Percentiles rank a stretch among this genome's conserved stretches.
Evolutionary conservation across 2,888 invertebrate species (phyloP).

Genomic region (Drosophila neonasuta): DNA sequence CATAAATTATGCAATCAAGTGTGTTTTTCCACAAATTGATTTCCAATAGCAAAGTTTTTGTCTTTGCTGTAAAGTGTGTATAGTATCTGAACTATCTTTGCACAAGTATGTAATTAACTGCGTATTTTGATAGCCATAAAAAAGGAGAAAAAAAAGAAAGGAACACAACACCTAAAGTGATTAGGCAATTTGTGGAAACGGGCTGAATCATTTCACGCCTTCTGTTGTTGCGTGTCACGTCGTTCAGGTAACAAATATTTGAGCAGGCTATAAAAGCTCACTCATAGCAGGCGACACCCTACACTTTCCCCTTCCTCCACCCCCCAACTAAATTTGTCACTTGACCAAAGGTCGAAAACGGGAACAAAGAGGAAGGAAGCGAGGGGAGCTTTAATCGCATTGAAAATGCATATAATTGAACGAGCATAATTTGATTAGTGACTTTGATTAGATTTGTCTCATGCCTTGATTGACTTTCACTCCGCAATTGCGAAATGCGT

Average conservation of each 20-base stretch:
- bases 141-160: no score
- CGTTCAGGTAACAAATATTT: slow-evolving; percentile 43
- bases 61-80: neutral
- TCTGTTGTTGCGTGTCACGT: slow-evolving; percentile 52
- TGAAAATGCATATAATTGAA: slow-evolving; percentile 3
- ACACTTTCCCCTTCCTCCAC: neutral
- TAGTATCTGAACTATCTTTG: neutral
- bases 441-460: slow-evolving; percentile 33
- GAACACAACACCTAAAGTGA: slow-evolving; percentile 54
- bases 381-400: neutral
- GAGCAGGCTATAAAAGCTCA: slow-evolving; percentile 43
- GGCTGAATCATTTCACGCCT: slow-evolving; percentile 62
- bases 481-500: slow-evolving; percentile 11
- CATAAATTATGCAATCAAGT: neutral
- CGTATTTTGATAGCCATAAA: slow-evolving; percentile 50
- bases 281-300: neutral
- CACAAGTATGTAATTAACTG: slow-evolving; percentile 31
- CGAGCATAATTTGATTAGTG: slow-evolving; percentile 31
- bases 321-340: neutral
- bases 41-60: slow-evolving; percentile 5
- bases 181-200: slow-evolving; percentile 49
- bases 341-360: neutral
- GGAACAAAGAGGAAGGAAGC: no score
- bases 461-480: slow-evolving; percentile 9
- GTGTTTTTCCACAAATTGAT: neutral